phyloP scores from a whole-genome alignment of 2,797 vertebrate genomes.

The Tachyglossus aculeatus region DNA sequence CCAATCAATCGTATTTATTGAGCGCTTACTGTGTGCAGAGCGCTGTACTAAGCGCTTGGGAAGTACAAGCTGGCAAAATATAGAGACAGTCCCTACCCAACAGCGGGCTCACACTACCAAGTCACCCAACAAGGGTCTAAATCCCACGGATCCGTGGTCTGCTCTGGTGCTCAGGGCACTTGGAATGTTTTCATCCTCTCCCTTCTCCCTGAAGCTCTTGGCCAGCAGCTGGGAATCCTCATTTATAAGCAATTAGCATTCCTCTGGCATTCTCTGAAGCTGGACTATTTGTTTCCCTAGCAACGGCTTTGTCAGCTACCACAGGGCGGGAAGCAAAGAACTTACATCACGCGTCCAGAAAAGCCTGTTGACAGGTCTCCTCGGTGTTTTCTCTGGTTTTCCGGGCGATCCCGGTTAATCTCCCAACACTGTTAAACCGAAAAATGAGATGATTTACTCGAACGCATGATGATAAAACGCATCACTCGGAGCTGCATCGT shows the following conservation, averaged over 20 bases:
- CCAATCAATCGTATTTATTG: too few relatives aligned
- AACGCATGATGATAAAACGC: not conserved
- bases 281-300: constrained; percentile 62
- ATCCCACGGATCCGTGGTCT: too few relatives aligned
- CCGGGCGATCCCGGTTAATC: constrained; percentile 13
- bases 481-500: not conserved
- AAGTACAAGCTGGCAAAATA: too few relatives aligned
- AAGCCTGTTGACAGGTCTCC: constrained; percentile 1
- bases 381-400: constrained; percentile 9
- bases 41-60: too few relatives aligned
- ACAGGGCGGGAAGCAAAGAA: constrained; percentile 48
- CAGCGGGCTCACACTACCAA: too few relatives aligned
- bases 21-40: too few relatives aligned
- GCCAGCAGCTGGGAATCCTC: constrained; percentile 55
- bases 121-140: too few relatives aligned
- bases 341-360: not conserved
- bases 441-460: constrained; percentile 10
- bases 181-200: not conserved
- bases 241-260: constrained; percentile 64
- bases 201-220: constrained; percentile 21
- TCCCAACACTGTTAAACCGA: constrained; percentile 41
- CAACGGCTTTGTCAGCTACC: constrained; percentile 63
- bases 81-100: too few relatives aligned
- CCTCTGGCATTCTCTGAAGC: constrained; percentile 60
- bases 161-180: not conserved